Base-by-base conservation (phyloP, 2,888 invertebrate genomes). In the Thera obeliscata region DNA sequence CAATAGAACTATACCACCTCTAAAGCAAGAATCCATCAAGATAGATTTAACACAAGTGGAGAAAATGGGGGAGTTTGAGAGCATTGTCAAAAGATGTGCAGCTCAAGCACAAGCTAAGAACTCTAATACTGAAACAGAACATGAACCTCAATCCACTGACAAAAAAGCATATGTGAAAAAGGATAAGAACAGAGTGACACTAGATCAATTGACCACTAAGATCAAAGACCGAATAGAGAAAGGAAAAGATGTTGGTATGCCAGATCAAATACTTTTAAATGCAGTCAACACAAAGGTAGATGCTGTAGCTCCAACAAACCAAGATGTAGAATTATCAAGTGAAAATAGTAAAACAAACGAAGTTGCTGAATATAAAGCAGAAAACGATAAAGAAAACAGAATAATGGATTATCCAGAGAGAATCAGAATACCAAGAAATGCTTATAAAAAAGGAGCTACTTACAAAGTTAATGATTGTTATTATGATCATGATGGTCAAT, bases 391-490 rank as follows among this genome's bases (percentile, higher is more conserved):
- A 63, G 76, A 81, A 48, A 79, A 76, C 8, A 73, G 77, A 38
- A 67, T 84, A 12, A 84, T 85, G 75, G 78, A 82, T 58, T 96
- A 95, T 80, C 94, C 95, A 48, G 94, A 95, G 71, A 92, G 91
- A 79, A 97, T 97, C 70, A 92, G 93, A 74, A 97, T 97, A 72
- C 97, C 97, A 3, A 94, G 94, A 76, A 94, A 95, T 61, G 90
- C 95, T 48, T 94, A 94, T 75, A 95, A 95, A 75, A 87, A 85
- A 78, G 96, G 95, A 38, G 95, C 94, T 55, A 95, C 96, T 7
- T 97, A 97, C 81, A 96, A 96, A 88, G 93, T 97, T 0, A 95
- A 96, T 72, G 97, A 97, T 87, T 96, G 96, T 77, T 98, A 95
- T 84, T 98, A 97, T 87, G 96, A 97, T 81, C 94, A 95, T 83